Evolutionary conservation across 1,140 invertebrate species (phyloP).

Genomic region (silkworm (Bombyx mori)): DNA sequence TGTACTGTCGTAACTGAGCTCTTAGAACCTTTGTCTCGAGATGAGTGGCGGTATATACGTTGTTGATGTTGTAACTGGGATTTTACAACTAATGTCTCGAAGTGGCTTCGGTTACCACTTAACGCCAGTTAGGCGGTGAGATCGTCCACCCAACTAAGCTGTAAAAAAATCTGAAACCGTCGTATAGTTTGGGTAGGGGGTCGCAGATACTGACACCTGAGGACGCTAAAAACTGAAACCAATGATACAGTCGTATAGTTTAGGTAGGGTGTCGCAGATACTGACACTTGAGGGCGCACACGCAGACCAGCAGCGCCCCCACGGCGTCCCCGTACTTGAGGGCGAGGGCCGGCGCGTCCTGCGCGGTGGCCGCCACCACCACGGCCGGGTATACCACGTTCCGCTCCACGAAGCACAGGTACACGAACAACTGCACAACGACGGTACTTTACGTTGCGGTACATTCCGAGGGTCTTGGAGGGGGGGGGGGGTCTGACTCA

Average conservation of each 20-base stretch:
- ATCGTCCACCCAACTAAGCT: background rate
- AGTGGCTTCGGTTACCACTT: too few species aligned
- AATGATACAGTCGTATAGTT: background rate
- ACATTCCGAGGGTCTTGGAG: too few species aligned
- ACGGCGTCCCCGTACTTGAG: constrained; percentile 82
- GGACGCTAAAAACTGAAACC: background rate
- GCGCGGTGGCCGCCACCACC: constrained; percentile 90
- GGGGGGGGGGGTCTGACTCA: too few species aligned
- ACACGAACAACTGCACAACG: constrained; percentile 82
- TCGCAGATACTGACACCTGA: too few species aligned
- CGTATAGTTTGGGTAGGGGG: too few species aligned
- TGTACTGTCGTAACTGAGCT: too few species aligned
- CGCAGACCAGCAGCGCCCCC: constrained; percentile 87
- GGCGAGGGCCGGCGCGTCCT: constrained; percentile 83
- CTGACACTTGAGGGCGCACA: constrained; percentile 89
- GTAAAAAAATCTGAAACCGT: background rate
- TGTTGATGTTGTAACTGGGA: too few species aligned
- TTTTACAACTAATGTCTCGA: too few species aligned
- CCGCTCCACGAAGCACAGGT: constrained; percentile 91
- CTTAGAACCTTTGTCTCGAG: too few species aligned
- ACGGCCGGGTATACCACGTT: constrained; percentile 94
- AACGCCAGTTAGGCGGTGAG: background rate
- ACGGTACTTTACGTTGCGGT: too few species aligned
- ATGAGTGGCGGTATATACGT: too few species aligned
- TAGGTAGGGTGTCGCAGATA: constrained; percentile 6